Base-by-base conservation (phyloP, 2,797 vertebrate genomes). In the Phaenicophaeus curvirostris region DNA sequence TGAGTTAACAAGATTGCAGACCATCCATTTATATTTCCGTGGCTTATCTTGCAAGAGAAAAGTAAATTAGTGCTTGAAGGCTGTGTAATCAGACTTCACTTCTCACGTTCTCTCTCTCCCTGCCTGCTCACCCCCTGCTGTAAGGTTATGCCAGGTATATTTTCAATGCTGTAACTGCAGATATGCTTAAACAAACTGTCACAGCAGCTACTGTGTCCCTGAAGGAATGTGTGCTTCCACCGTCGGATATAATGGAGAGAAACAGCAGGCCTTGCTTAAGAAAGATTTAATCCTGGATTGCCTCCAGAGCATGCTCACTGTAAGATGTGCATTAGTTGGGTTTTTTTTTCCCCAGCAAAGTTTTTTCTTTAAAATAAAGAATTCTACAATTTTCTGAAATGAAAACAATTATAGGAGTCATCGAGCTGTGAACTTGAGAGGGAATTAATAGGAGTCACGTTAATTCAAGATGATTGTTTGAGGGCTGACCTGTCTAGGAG, bases 1-100 rank as follows among this genome's bases (percentile, higher is more conserved):
- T 54, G 77, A 82, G 59, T 96, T 96, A 96, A 93, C 90, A 67
- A 82, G 94, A 91, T 85, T 93, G 86, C 66, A 87, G 81, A 11
- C 77, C 67, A 53, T 84, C 80, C 94, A 89, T 71, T 95, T 94
- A 20, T 76, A 67, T 95, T 91, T 94, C 76, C 77, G 85, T 84
- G 63, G 48, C 86, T 96, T 96, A 94, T 93, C 93, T 94, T 90
- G n/a, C 35, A 69, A 90, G 88, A 78, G 80, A 73, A 76, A 89
- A 93, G 82, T 87, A 91, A 93, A 88, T 86, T 90, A 57, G 44
- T 59, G 67, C 82, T 85, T 11, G 37, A 33, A 30, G 91, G 59
- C 83, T 90, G 83, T 86, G 73, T 81, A 90, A 81, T 96, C 76
- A 30, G 66, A 30, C 37, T 80, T 92, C 82, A 74, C 72, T 84